Evolutionary conservation across 2,797 vertebrate genomes (phyloP).

Genomic region (Liasis olivaceus): DNA sequence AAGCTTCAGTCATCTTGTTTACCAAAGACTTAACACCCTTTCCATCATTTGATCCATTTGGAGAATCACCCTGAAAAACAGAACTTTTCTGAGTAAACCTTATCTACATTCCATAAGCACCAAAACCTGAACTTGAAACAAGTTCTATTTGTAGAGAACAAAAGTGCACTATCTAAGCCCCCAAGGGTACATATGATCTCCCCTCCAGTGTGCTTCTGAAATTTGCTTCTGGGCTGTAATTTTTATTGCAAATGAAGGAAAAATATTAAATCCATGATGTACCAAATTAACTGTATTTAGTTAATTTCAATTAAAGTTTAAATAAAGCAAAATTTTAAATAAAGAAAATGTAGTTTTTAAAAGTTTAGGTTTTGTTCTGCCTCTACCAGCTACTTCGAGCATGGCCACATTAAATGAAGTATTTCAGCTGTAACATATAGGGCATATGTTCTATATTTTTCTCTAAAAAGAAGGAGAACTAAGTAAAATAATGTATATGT

Average conservation of each 20-base stretch:
- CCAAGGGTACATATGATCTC: neutral
- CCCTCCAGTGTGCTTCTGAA: neutral
- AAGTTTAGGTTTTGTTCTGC: neutral
- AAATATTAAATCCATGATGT: no score
- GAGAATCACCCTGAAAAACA: constrained; percentile 76
- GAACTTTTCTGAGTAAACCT: constrained; percentile 39
- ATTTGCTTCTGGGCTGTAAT: neutral
- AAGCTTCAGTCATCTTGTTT: constrained; percentile 98
- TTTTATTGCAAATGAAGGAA: no score
- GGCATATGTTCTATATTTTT: neutral
- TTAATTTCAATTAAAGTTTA: no score
- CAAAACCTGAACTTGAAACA: neutral
- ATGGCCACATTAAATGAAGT: neutral
- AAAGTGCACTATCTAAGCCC: neutral
- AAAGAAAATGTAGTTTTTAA: no score
- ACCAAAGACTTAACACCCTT: constrained; percentile 96
- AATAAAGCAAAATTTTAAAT: no score
- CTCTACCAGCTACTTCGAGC: neutral
- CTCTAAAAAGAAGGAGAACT: neutral
- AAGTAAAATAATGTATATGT: neutral
- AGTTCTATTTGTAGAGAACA: neutral
- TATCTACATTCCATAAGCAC: neutral
- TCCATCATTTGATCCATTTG: constrained; percentile 85
- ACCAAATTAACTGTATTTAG: no score
- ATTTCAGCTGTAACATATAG: neutral